phyloP scores from a whole-genome alignment of 2,797 vertebrate species.

The Lindbergichthys nudifrons region DNA sequence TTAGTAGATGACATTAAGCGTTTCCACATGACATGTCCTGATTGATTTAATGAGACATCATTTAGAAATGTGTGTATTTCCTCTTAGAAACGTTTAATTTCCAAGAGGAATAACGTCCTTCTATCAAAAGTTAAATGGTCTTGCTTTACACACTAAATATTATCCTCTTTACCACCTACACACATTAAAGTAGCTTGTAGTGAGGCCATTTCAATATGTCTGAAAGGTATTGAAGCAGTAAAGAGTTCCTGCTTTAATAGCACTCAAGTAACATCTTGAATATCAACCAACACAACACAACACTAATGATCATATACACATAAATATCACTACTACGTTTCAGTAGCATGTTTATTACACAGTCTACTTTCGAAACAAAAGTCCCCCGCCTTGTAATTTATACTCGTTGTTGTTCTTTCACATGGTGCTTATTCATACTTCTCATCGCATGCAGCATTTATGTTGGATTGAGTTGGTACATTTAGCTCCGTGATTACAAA shows the following conservation, averaged over 20 bases:
- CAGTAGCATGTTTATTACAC: background rate
- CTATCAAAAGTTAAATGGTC: too few relatives aligned
- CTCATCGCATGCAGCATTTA: conserved; percentile 30
- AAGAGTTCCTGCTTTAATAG: background rate
- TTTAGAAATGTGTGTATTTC: too few relatives aligned
- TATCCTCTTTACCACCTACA: background rate
- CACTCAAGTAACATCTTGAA: conserved; percentile 1
- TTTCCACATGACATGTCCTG: too few relatives aligned
- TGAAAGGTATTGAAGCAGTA: background rate
- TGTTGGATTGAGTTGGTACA: conserved; percentile 58
- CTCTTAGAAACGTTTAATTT: too few relatives aligned
- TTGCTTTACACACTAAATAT: background rate
- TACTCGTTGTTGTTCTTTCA: conserved; percentile 13
- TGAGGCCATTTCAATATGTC: background rate
- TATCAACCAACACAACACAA: background rate
- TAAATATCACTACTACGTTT: background rate
- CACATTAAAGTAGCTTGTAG: background rate
- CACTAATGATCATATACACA: background rate
- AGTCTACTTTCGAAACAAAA: background rate
- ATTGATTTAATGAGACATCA: too few relatives aligned
- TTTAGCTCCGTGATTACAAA: conserved; percentile 67
- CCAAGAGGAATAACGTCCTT: too few relatives aligned
- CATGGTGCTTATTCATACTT: conserved; percentile 36
- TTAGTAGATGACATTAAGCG: too few relatives aligned
- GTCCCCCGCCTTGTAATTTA: background rate